Percentiles rank a stretch among this genome's conserved stretches.
phyloP scores from a whole-genome alignment of 1,140 invertebrate species.

The Drosophila tropicalis region DNA sequence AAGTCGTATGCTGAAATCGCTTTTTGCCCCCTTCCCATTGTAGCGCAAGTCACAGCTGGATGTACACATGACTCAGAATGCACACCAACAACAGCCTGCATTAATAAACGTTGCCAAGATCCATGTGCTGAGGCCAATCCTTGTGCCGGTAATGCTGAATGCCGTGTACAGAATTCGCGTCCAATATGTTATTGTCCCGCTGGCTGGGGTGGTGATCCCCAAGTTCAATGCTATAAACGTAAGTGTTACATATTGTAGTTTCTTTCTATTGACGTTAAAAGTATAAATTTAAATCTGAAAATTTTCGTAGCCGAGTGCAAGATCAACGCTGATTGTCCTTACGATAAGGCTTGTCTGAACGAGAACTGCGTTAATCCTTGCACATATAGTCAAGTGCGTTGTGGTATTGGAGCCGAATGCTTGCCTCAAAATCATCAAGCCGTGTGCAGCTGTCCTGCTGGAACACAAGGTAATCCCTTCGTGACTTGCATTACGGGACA shows the following conservation, averaged over 20 bases:
- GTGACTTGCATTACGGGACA: slow-evolving; percentile 91
- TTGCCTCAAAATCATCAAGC: slow-evolving; percentile 89
- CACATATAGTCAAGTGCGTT: slow-evolving; percentile 85
- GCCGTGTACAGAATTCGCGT: slow-evolving; percentile 88
- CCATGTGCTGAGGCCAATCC: slow-evolving; percentile 90
- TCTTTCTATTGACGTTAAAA: background rate
- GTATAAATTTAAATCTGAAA: background rate
- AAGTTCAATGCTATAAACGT: slow-evolving; percentile 94
- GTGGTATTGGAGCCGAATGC: slow-evolving; percentile 92
- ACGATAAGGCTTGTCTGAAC: slow-evolving; percentile 91
- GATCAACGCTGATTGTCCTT: slow-evolving; percentile 92
- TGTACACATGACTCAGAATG: slow-evolving; percentile 90
- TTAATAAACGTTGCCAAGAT: slow-evolving; percentile 90
- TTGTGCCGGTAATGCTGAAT: slow-evolving; percentile 91
- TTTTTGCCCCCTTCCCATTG: background rate
- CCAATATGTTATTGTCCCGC: slow-evolving; percentile 92
- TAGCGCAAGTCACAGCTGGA: slow-evolving; percentile 84
- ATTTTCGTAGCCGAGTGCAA: slow-evolving; percentile 90
- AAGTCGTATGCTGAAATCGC: background rate
- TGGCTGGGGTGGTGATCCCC: slow-evolving; percentile 94
- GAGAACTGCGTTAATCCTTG: slow-evolving; percentile 93
- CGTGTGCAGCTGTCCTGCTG: slow-evolving; percentile 92
- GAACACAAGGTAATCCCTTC: slow-evolving; percentile 92
- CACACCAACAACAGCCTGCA: slow-evolving; percentile 89
- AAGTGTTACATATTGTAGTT: slow-evolving; percentile 83